These are phyloP conservation scores for Phymastichus coffea DNA, from an alignment of 1,140 invertebrate species.

Conservation along the genomic window DNA sequence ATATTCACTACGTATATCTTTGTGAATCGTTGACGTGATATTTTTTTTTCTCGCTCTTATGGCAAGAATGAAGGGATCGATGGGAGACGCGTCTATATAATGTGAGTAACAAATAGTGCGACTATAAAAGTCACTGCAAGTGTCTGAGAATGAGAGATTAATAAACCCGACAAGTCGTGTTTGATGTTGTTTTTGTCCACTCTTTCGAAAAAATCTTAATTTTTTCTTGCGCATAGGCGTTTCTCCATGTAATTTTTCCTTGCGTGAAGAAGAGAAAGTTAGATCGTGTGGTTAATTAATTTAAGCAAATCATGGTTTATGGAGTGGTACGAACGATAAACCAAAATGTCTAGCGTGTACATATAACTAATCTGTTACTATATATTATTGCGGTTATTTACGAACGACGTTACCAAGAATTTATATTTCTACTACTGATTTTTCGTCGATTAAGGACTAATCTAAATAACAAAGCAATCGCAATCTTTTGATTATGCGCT, in stretches of 20 bases:
- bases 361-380: constrained; percentile 30
- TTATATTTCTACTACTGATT: constrained; percentile 30
- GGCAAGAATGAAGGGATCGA: too few species aligned
- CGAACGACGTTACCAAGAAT: constrained; percentile 31
- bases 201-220: constrained; percentile 14
- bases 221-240: constrained; percentile 19
- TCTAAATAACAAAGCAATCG: constrained; percentile 24
- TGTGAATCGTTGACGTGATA: not conserved
- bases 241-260: constrained; percentile 9
- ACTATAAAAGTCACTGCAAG: not conserved
- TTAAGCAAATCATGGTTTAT: too few species aligned
- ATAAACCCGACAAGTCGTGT: constrained; percentile 10
- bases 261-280: constrained; percentile 8
- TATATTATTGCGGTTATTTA: constrained; percentile 29
- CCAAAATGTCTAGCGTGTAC: constrained; percentile 29
- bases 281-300: not conserved
- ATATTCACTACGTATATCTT: constrained; percentile 11
- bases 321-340: constrained; percentile 14
- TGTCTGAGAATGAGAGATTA: constrained; percentile 17
- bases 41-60: too few species aligned
- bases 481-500: constrained; percentile 19
- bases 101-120: too few species aligned
- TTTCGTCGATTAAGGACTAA: constrained; percentile 19
- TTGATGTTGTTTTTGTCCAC: constrained; percentile 13
- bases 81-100: too few species aligned